These are phyloP conservation scores for Ichneumon xanthorius DNA, from an alignment of 2,888 invertebrate genomes.

Conservation along the genomic window DNA sequence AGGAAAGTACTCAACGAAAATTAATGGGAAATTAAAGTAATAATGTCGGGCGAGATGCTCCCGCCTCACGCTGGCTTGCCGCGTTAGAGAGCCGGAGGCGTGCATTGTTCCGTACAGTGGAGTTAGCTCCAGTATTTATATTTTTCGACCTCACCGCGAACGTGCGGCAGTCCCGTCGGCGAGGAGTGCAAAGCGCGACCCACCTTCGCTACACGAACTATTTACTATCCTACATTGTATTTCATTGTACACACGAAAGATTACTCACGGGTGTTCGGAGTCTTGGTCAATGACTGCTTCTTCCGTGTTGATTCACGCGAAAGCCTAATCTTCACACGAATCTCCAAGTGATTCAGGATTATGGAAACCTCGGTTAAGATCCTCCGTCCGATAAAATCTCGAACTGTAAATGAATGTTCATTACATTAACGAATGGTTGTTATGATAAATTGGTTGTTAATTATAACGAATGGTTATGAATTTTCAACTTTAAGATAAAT, in stretches of 20 bases:
- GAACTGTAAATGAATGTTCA: neutral
- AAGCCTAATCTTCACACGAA: neutral
- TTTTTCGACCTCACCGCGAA: constrained; percentile 50
- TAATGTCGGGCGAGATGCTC: constrained; percentile 57
- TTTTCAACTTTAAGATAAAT: too few species aligned
- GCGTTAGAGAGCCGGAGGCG: constrained; percentile 34
- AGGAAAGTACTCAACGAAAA: constrained; percentile 40
- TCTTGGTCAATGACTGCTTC: neutral
- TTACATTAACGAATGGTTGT: neutral
- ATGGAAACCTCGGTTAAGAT: neutral
- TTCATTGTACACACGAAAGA: neutral
- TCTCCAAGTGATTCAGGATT: neutral
- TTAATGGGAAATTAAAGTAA: constrained; percentile 62
- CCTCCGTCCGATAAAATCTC: neutral
- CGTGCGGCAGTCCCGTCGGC: constrained; percentile 39
- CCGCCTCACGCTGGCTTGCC: neutral
- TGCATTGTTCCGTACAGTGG: constrained; percentile 65
- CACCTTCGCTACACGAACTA: constrained; percentile 45
- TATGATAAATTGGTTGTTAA: too few species aligned
- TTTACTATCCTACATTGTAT: constrained; percentile 3
- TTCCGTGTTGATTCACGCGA: neutral
- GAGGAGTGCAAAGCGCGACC: constrained; percentile 61
- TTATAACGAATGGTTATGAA: too few species aligned
- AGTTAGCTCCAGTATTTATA: constrained; percentile 61
- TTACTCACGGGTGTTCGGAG: constrained; percentile 18